These are phyloP conservation scores for Urocynchramus pylzowi DNA, from an alignment of 2,113 vertebrate genomes.

Conservation along the genomic window DNA sequence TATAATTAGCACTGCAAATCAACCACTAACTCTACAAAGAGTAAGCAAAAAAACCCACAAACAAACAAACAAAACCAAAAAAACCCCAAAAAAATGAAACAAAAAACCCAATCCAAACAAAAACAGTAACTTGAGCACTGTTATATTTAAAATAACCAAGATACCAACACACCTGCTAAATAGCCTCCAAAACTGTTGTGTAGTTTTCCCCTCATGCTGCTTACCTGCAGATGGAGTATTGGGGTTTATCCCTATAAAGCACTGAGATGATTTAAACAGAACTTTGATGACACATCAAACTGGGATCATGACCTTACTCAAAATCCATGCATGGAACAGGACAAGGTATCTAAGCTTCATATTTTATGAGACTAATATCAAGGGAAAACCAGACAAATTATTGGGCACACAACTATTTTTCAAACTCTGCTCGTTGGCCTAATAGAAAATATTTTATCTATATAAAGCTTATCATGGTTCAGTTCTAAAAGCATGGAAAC, in stretches of 20 bases:
- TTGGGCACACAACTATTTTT: neutral
- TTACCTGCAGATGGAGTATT: neutral
- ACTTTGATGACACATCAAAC: neutral
- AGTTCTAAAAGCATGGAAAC: neutral
- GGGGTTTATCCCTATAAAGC: neutral
- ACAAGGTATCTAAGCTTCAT: neutral
- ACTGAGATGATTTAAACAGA: neutral
- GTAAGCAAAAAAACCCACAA: neutral
- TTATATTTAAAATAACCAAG: neutral
- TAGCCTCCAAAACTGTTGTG: neutral
- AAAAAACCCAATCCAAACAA: neutral
- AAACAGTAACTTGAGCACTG: neutral
- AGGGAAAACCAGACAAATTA: neutral
- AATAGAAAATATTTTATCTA: neutral
- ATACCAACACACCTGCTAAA: neutral
- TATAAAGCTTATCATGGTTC: neutral
- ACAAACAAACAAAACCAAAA: neutral
- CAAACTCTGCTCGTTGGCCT: neutral
- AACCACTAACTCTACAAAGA: neutral
- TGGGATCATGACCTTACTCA: neutral
- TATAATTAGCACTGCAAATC: neutral
- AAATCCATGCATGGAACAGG: neutral
- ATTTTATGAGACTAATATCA: neutral
- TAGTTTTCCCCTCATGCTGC: neutral
- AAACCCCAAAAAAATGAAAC: neutral